These are phyloP conservation scores for Onychomys leucogaster DNA, from an alignment of 2,797 vertebrate genomes.

Conservation along the genomic window DNA sequence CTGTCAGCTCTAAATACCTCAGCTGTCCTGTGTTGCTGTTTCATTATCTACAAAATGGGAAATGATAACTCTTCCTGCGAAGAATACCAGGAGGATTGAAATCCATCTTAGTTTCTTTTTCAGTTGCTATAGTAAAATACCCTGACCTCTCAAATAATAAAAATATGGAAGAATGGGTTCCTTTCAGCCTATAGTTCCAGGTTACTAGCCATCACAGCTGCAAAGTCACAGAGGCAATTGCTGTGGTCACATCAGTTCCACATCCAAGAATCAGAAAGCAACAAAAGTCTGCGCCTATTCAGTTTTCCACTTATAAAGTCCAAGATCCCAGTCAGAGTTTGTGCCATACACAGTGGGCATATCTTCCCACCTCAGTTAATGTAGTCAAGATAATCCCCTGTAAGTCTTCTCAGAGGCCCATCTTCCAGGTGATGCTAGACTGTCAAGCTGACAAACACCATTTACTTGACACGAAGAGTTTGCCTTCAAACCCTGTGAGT, in stretches of 20 bases:
- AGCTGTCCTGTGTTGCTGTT: neutral
- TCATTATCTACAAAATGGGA: neutral
- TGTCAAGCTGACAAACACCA: neutral
- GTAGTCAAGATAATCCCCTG: neutral
- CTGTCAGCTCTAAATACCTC: neutral
- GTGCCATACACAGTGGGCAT: neutral
- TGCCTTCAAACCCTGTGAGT: neutral
- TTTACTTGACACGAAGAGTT: neutral
- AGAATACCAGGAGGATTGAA: neutral
- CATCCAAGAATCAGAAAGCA: neutral
- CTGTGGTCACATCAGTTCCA: neutral
- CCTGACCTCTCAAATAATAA: neutral
- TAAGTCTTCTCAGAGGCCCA: neutral
- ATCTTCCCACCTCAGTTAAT: neutral
- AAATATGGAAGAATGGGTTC: neutral
- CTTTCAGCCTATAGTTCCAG: too few species aligned
- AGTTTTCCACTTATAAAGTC: neutral
- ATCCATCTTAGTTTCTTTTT: neutral
- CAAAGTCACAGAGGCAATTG: neutral
- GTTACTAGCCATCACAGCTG: neutral
- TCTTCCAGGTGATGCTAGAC: neutral
- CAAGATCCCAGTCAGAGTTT: neutral
- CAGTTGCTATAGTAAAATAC: neutral
- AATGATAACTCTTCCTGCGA: neutral
- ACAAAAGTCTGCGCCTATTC: too few species aligned